Evolutionary conservation across 2,888 invertebrate genomes (phyloP).

Genomic region (Cheilosia vulpina): DNA sequence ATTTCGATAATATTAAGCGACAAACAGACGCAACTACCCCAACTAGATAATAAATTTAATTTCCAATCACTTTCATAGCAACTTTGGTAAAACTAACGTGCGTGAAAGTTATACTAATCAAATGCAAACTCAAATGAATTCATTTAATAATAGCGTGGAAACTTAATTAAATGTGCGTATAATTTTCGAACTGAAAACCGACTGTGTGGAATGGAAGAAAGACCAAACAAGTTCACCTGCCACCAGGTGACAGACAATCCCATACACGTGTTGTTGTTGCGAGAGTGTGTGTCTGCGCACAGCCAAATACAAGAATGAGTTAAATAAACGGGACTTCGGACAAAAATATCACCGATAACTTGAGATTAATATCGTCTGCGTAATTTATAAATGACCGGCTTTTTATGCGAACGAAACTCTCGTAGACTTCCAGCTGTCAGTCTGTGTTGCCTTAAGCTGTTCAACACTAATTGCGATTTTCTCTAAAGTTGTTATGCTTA

Average conservation of each 20-base stretch:
- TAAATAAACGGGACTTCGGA: not conserved
- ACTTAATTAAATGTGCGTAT: conserved; percentile 22
- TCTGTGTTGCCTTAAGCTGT: conserved; percentile 10
- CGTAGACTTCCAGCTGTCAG: conserved; percentile 5
- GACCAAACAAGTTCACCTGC: conserved; percentile 33
- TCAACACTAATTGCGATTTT: conserved; percentile 28
- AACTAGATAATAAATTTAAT: conserved; percentile 33
- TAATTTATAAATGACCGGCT: conserved; percentile 18
- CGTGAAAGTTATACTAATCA: conserved; percentile 44
- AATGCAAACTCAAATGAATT: conserved; percentile 16
- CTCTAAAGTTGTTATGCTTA: conserved; percentile 11
- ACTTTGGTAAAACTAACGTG: conserved; percentile 4
- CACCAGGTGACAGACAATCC: conserved; percentile 17
- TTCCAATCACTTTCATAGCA: conserved; percentile 14
- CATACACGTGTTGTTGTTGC: not conserved
- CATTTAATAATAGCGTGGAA: conserved; percentile 5
- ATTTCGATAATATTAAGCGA: not conserved
- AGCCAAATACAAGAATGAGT: not conserved
- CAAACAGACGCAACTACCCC: not conserved
- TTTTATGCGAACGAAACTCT: conserved; percentile 5
- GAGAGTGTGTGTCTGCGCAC: not conserved
- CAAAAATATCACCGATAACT: conserved; percentile 9
- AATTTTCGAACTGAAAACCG: not conserved
- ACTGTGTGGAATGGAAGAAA: not conserved
- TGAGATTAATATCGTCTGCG: conserved; percentile 33